Conservation (phyloP, 37 sponge, comb jelly and placozoan species). For the Lycopodina hypogea region DNA sequence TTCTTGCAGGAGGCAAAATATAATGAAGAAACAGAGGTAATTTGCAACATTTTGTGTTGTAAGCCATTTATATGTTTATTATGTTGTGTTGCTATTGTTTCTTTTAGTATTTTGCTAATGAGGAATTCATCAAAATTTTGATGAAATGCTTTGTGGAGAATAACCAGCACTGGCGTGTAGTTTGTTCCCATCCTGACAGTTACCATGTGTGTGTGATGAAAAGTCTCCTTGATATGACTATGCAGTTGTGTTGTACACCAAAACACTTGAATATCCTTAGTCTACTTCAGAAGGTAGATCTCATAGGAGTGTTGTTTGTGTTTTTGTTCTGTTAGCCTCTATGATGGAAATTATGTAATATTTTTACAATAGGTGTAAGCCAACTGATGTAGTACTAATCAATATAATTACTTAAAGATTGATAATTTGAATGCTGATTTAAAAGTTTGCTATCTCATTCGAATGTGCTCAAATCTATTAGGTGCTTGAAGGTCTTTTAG, state of each 20-base stretch:
- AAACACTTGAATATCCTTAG: slow-evolving; percentile 54
- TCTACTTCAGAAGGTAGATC: slow-evolving; percentile 85
- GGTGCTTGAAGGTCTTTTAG: slow-evolving; percentile 86
- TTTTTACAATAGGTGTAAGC: no score
- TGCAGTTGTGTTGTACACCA: slow-evolving; percentile 67
- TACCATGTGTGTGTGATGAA: slow-evolving; percentile 76
- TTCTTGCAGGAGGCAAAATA: not conserved
- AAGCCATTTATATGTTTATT: not conserved
- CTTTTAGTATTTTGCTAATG: slow-evolving; percentile 60
- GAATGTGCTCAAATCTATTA: slow-evolving; percentile 4
- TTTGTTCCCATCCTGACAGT: slow-evolving; percentile 55
- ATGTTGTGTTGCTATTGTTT: not conserved
- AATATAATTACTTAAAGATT: no score
- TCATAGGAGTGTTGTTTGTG: no score
- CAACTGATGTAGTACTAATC: no score
- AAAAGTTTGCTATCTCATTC: no score
- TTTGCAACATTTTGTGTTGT: not conserved
- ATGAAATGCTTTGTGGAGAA: slow-evolving; percentile 83
- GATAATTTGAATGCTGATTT: no score
- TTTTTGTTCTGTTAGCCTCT: no score
- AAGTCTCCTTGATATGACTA: slow-evolving; percentile 59
- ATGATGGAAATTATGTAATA: no score
- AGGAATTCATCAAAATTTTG: slow-evolving; percentile 72
- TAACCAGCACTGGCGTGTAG: slow-evolving; percentile 54
- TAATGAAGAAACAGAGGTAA: slow-evolving; percentile 10